phyloP scores from a whole-genome alignment of 1,140 invertebrate genomes.

The Drosophila bocqueti region DNA sequence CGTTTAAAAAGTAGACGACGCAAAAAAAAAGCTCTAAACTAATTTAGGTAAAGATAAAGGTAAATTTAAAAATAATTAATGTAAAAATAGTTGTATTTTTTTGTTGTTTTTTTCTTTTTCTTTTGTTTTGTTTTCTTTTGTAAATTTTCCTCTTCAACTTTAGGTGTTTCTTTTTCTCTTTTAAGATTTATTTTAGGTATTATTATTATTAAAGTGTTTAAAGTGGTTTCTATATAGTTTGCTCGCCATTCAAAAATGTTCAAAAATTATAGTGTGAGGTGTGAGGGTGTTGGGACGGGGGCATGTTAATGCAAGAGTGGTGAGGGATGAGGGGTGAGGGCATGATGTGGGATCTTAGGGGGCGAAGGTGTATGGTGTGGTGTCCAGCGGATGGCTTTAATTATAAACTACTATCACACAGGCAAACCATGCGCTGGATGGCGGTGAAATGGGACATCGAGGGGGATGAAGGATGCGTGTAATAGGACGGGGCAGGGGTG shows the following conservation, averaged over 20 bases:
- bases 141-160: constrained; percentile 38
- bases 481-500: neutral
- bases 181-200: constrained; percentile 31
- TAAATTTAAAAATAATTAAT: constrained; percentile 77
- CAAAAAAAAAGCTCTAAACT: constrained; percentile 71
- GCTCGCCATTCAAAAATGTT: constrained; percentile 58
- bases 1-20: constrained; percentile 67
- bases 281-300: neutral
- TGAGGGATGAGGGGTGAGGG: neutral
- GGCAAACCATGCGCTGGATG: constrained; percentile 71
- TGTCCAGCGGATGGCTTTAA: constrained; percentile 69
- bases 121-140: constrained; percentile 27
- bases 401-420: constrained; percentile 85
- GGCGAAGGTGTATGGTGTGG: neutral
- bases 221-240: constrained; percentile 58
- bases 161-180: constrained; percentile 30
- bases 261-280: constrained; percentile 27
- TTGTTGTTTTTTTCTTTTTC: constrained; percentile 21
- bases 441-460: constrained; percentile 3
- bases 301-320: neutral
- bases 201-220: constrained; percentile 17
- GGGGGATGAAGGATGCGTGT: neutral
- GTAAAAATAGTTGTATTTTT: constrained; percentile 64
- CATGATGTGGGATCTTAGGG: neutral
- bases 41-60: constrained; percentile 57